Evolutionary conservation across 2,888 invertebrate genomes (phyloP), one percentile per base, ranked within the genome.

Genomic region (Drosophila basisetae): DNA sequence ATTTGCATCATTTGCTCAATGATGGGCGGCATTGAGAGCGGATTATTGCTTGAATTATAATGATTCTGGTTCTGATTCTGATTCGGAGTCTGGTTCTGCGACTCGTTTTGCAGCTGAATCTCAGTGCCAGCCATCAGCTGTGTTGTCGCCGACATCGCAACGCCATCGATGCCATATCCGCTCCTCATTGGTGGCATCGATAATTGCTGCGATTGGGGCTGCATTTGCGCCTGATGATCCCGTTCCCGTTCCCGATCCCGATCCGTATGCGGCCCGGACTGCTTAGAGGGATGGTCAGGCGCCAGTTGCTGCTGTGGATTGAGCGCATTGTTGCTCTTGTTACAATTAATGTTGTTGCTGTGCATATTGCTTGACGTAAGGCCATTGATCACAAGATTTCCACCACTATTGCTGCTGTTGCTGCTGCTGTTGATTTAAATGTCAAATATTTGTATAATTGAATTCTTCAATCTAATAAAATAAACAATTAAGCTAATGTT

Each of bases 11-110:
- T 68, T 50, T 68, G 68, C 68, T 68, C 68, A 52, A 68, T 92
- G 50, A 92, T 92, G 9, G 92, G 91, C 77, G 92, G 89, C 89
- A 92, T 87, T 25, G 91, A 79, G 49, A 90, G 73, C n/a, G 92
- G 92, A 82, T 91, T 82, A 80, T 91, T 82, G 74, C 76, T 80
- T 33, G 91, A 76, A 54, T 85, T 83, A 52, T 80, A 91, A 68
- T 88, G 89, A 54, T 91, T 90, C 62, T 84, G 89, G 41, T 84
- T 88, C 59, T 84, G 87, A 31, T 11, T 43, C 22, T 43, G 41
- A 5, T 16, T 47, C 16, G 25, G 47, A 7, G 47, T 0, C 16
- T 87, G 90, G 55, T 84, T 88, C 58, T 79, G 50, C 11, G 50
- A 80, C 50, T 85, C 84, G 70, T 67, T 81, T 47, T 81, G 80